These are phyloP conservation scores for Dryobota labecula DNA, from an alignment of 2,888 invertebrate species.

Conservation along the genomic window DNA sequence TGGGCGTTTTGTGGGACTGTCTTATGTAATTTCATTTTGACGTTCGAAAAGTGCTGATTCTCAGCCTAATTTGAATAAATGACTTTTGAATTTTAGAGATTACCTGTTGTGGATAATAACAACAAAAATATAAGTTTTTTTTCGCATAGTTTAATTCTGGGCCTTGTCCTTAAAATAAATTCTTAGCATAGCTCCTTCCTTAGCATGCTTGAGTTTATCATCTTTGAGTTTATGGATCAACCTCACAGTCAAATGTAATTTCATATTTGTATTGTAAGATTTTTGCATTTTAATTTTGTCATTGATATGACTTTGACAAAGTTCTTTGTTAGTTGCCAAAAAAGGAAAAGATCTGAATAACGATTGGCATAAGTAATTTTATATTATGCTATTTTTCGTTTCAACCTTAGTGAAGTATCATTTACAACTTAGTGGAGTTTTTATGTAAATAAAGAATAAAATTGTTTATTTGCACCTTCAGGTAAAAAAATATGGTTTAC, in stretches of 20 bases:
- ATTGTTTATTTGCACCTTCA: too few relatives aligned
- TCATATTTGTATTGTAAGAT: neutral
- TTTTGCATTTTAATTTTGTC: slow-evolving; percentile 25
- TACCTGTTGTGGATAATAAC: too few relatives aligned
- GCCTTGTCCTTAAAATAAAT: neutral
- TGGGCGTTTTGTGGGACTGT: too few relatives aligned
- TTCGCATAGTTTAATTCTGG: neutral
- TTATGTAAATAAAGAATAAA: too few relatives aligned
- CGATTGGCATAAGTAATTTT: slow-evolving; percentile 2
- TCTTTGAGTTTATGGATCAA: neutral
- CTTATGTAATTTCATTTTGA: too few relatives aligned
- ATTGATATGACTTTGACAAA: slow-evolving; percentile 49
- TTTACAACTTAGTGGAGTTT: neutral
- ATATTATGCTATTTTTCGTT: too few relatives aligned
- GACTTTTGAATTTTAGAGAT: too few relatives aligned
- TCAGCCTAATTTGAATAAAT: too few relatives aligned
- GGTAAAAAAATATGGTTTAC: too few relatives aligned
- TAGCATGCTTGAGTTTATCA: neutral
- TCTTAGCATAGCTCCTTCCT: neutral
- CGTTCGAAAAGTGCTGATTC: too few relatives aligned
- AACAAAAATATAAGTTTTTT: too few relatives aligned
- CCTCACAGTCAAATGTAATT: neutral
- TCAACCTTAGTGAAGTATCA: neutral
- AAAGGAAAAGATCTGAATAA: slow-evolving; percentile 36
- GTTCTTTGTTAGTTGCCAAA: slow-evolving; percentile 55